Percentiles rank a stretch among this genome's conserved stretches.
These are phyloP conservation scores for Lasius fuliginosus DNA, from an alignment of 2,888 invertebrate genomes.

Conservation along the genomic window DNA sequence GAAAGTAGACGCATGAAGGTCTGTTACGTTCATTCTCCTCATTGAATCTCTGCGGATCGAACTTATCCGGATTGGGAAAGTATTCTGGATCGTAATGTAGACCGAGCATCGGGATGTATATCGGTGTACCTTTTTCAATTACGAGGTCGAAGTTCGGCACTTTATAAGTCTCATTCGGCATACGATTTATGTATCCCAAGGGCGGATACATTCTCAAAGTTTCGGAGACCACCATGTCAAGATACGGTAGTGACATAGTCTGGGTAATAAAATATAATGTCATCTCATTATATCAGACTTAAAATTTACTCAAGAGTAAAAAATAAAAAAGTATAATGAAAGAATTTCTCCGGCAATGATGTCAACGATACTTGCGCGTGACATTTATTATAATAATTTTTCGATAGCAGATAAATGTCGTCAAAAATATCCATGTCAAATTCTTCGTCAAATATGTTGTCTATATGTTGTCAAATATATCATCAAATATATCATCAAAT, in stretches of 20 bases:
- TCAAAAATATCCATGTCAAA: too few relatives aligned
- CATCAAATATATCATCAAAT: too few relatives aligned
- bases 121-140: conserved; percentile 80
- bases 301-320: not conserved
- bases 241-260: conserved; percentile 66
- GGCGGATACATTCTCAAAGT: conserved; percentile 84
- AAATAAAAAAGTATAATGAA: not conserved
- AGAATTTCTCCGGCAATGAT: not conserved
- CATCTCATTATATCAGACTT: not conserved
- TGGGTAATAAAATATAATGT: conserved; percentile 14
- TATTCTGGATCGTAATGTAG: conserved; percentile 83
- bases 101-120: conserved; percentile 80
- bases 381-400: not conserved
- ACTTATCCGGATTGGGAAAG: conserved; percentile 83
- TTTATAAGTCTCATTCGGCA: conserved; percentile 73
- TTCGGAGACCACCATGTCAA: conserved; percentile 81
- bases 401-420: too few relatives aligned
- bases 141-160: conserved; percentile 72
- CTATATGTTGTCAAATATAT: too few relatives aligned
- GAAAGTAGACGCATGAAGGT: conserved; percentile 77
- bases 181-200: conserved; percentile 76
- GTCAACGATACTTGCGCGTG: not conserved
- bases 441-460: too few relatives aligned
- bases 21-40: conserved; percentile 79
- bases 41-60: conserved; percentile 85